Conservation (phyloP, 2,113 vertebrate species). For the Leptosomus discolor region DNA sequence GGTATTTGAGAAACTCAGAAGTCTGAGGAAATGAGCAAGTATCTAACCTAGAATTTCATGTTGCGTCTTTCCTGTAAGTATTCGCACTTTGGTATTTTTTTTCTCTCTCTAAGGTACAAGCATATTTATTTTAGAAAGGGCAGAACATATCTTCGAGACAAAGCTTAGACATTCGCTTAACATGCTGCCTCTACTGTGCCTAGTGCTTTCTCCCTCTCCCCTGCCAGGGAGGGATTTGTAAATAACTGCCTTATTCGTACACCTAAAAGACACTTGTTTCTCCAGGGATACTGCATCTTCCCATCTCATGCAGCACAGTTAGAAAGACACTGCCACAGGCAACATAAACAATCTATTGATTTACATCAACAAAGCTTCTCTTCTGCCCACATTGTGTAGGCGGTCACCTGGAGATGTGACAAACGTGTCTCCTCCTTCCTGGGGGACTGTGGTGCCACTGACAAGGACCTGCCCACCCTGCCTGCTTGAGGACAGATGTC, state of each 20-base stretch:
- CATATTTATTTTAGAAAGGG: slow-evolving; percentile 27
- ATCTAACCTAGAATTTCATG: slow-evolving; percentile 45
- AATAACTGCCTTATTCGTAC: slow-evolving; percentile 14
- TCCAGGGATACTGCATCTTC: neutral
- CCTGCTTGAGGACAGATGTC: neutral
- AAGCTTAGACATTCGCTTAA: slow-evolving; percentile 41
- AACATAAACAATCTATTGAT: neutral
- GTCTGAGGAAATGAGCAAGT: slow-evolving; percentile 44
- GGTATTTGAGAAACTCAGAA: slow-evolving; percentile 58
- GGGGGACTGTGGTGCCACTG: neutral
- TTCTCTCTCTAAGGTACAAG: neutral
- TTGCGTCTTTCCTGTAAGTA: neutral
- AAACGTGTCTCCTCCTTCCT: neutral
- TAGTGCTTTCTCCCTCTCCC: neutral
- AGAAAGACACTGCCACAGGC: neutral
- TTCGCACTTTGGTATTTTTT: slow-evolving; percentile 1
- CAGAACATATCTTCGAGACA: slow-evolving; percentile 46
- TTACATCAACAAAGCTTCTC: neutral
- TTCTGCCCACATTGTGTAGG: neutral
- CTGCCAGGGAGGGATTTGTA: slow-evolving; percentile 30
- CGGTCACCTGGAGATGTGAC: neutral
- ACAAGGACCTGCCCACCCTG: neutral
- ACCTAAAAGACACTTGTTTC: neutral
- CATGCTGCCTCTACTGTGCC: neutral
- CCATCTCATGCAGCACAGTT: neutral